phyloP scores from a whole-genome alignment of 1,140 invertebrate genomes.

The Rhopalosiphum padi region DNA sequence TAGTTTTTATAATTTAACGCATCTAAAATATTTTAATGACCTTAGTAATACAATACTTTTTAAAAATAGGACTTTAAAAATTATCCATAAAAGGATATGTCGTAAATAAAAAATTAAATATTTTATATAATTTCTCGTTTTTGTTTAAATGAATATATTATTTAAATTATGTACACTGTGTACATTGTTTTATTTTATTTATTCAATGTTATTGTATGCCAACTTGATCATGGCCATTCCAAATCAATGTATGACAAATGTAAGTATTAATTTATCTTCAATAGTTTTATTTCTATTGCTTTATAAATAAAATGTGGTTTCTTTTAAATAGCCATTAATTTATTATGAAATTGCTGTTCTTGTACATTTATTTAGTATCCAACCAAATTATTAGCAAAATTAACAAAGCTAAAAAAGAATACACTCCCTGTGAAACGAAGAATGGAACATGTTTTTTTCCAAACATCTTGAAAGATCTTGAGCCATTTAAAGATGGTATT shows the following conservation, averaged over 20 bases:
- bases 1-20: neutral
- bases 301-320: neutral
- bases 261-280: slow-evolving; percentile 11
- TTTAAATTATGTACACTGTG: slow-evolving; percentile 36
- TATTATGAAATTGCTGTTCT: neutral
- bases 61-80: slow-evolving; percentile 56
- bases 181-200: slow-evolving; percentile 46
- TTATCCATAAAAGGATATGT: slow-evolving; percentile 31
- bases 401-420: slow-evolving; percentile 57
- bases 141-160: slow-evolving; percentile 32
- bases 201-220: neutral
- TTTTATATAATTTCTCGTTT: neutral
- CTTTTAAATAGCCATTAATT: neutral
- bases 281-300: neutral
- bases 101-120: neutral
- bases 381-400: slow-evolving; percentile 53
- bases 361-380: slow-evolving; percentile 35
- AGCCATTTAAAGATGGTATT: slow-evolving; percentile 75
- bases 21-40: slow-evolving; percentile 19
- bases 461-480: slow-evolving; percentile 75
- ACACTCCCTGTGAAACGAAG: slow-evolving; percentile 59
- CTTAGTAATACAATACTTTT: slow-evolving; percentile 57
- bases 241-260: slow-evolving; percentile 47
- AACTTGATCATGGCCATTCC: slow-evolving; percentile 17
- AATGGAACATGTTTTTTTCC: slow-evolving; percentile 67